Base-by-base conservation (phyloP, 1,140 invertebrate genomes). In the Apis dorsata region DNA sequence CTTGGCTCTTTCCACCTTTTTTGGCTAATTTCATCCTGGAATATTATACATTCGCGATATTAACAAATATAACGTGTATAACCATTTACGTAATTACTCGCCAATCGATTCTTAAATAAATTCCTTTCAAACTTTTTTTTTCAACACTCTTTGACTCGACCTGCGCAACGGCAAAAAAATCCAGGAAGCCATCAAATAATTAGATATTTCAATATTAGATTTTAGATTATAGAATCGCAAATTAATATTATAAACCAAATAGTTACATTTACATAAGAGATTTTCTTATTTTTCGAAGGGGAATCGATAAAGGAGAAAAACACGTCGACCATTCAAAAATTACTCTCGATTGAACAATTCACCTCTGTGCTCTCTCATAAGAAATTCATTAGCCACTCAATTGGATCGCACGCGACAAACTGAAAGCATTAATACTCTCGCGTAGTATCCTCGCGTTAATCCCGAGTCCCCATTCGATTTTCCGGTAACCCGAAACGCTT, bases 401-500 rank as follows among this genome's bases (percentile, higher is more conserved):
- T 53, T 21, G 24, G 19, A 51, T 17, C 17, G 7, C 21, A 60
- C 13, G 11, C 74, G 60, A 24, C 9, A 17, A 11, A 10, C 17
- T 34, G 15, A 51, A 9, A 60, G 19, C 55, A 74, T 81, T 53
- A n/a, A 76, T 28, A 28, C 21, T 19, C 21, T 19, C 24, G n/a
- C 49, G 1, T 28, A 17, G 15, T 34, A 21, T 55, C 24, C 13
- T 17, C 12, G 15, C 34, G 34, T 44, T 44, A 44, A 44, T 44
- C 5, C 5, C 34, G 51, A 53, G 15, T 15, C 34, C 59, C 59
- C 53, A 34, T 60, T 62, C 62, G 63, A 79, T 63, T 78, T 66
- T 15, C 57, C 13, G n/a, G 57, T 49, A 76, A 65, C 66, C 57
- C 15, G 75, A 69, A 53, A 49, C 72, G 73, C 63, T 17, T 24